Evolutionary conservation across 2,113 vertebrate genomes (phyloP).

Genomic region (Scophthalmus maximus): DNA sequence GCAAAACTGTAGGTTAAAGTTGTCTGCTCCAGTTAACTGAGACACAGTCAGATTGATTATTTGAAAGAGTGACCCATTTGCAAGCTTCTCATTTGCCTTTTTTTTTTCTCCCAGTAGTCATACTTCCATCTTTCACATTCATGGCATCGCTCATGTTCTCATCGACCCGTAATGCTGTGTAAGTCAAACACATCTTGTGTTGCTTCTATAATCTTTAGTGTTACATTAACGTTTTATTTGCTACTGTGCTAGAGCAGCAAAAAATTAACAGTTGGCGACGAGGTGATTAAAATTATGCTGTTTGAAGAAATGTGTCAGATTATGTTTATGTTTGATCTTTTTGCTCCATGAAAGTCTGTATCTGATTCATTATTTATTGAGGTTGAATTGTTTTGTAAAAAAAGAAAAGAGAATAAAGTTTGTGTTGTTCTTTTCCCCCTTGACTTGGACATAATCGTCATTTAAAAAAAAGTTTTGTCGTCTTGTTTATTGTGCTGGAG

Average conservation of each 20-base stretch:
- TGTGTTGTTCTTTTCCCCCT: slow-evolving; percentile 73
- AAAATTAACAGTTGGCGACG: slow-evolving; percentile 52
- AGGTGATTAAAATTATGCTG: slow-evolving; percentile 62
- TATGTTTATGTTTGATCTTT: slow-evolving; percentile 65
- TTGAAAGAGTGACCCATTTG: slow-evolving; percentile 17
- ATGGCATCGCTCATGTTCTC: slow-evolving; percentile 23
- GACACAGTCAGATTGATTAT: too few relatives aligned
- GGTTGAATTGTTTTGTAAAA: slow-evolving; percentile 83
- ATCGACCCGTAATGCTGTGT: too few relatives aligned
- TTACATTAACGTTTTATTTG: slow-evolving; percentile 46
- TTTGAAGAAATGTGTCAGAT: slow-evolving; percentile 67
- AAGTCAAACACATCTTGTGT: slow-evolving; percentile 9
- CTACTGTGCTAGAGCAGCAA: slow-evolving; percentile 77
- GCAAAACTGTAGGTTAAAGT: background rate
- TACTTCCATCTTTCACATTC: background rate
- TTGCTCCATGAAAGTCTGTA: slow-evolving; percentile 70
- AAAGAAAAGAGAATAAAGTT: slow-evolving; percentile 78
- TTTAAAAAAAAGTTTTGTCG: background rate
- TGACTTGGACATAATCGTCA: slow-evolving; percentile 28
- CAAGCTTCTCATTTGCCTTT: slow-evolving; percentile 51
- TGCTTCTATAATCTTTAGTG: slow-evolving; percentile 15
- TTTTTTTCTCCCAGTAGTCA: slow-evolving; percentile 26
- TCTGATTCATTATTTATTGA: slow-evolving; percentile 72
- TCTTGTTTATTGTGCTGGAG: background rate
- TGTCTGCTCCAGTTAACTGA: too few relatives aligned